Evolutionary conservation across 2,113 vertebrate genomes (phyloP), one percentile per base, ranked within the genome.

Genomic region (Tachycineta bicolor): DNA sequence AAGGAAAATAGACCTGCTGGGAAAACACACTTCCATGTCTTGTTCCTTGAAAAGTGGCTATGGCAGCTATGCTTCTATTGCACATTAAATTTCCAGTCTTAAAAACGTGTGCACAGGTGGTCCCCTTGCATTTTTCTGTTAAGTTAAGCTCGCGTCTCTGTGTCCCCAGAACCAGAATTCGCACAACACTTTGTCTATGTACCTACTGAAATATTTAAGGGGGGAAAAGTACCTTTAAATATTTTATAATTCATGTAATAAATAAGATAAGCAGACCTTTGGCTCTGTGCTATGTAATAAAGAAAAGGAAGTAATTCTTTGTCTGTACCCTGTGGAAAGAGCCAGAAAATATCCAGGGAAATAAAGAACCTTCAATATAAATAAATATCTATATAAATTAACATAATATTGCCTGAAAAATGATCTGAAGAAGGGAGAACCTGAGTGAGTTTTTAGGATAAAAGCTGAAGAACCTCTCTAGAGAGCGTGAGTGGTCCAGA

Each of bases 1-100:
- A 67, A 89, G 39, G 85, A 83, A 92, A 96, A 95, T 3, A 56
- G 44, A 75, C 39, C 60, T 75, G 17, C 59, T 37, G 58, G 83
- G 69, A 79, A 92, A 94, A 83, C 52, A 65, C 49, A 12, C 14
- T 80, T 70, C 49, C n/a, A 15, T 39, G 43, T 62, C 83, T 73
- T 89, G 17, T 55, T 93, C 67, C 50, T 65, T 83, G 59, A 70
- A 79, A 74, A 50, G 46, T 25, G 74, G 25, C 26, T 64, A 22
- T 69, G 91, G 90, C 56, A 89, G 41, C 53, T 78, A 1, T 75
- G 56, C 4, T 81, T 70, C 2, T 22, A 33, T 9, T 7, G 76
- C 23, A 86, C 50, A 44, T 81, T 70, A 25, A 55, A 3, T 80
- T 86, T 90, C 11, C 29, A 64, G 22, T 50, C 34, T 87, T 63